These are phyloP conservation scores for Pycnomerus fuliginosus DNA, from an alignment of 2,888 invertebrate species.

Conservation along the genomic window DNA sequence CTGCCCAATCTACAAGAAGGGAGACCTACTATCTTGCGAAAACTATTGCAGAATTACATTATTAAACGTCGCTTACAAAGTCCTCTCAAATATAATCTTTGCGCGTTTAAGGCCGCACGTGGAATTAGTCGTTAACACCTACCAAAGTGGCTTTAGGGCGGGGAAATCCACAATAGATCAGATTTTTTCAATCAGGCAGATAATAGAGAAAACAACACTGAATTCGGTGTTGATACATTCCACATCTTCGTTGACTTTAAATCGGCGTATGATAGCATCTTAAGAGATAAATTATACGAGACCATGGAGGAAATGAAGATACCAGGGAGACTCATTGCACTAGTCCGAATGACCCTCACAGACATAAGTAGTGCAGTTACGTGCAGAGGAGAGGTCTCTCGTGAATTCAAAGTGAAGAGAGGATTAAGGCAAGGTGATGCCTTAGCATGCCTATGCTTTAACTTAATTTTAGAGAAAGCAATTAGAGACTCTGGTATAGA, in stretches of 20 bases:
- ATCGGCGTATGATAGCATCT: background rate
- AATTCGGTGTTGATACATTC: background rate
- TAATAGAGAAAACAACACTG: background rate
- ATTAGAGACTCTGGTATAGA: no score
- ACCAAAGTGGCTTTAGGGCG: background rate
- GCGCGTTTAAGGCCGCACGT: background rate
- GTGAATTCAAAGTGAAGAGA: no score
- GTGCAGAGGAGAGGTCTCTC: no score
- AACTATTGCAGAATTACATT: background rate
- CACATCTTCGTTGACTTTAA: background rate
- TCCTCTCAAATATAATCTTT: background rate
- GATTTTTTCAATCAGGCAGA: background rate
- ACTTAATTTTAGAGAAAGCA: no score
- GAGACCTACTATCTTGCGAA: background rate
- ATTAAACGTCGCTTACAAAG: background rate
- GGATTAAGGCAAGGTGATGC: no score
- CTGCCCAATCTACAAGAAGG: background rate
- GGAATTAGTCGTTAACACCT: background rate
- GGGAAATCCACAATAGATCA: background rate
- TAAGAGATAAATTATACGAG: no score
- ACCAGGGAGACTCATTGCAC: no score
- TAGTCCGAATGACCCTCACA: no score
- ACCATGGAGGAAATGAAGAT: no score
- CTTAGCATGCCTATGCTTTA: no score
- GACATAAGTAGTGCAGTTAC: no score